These are phyloP conservation scores for Hozukius guyotensis DNA, from an alignment of 2,797 vertebrate species.

Conservation along the genomic window DNA sequence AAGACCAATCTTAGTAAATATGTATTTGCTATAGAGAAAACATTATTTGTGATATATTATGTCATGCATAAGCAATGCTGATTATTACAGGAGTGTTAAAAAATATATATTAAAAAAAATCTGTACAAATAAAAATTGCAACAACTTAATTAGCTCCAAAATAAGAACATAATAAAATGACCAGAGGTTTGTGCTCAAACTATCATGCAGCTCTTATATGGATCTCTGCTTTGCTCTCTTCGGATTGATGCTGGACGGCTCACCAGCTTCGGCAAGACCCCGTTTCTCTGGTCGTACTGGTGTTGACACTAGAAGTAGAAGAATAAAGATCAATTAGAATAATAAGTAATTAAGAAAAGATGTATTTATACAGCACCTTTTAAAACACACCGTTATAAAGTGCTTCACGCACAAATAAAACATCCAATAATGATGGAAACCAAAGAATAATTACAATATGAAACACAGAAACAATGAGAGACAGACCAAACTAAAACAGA, in stretches of 20 bases:
- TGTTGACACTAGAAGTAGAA: slow-evolving; percentile 40
- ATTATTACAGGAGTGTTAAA: neutral
- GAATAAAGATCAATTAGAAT: neutral
- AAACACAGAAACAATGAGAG: too few relatives aligned
- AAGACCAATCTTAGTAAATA: neutral
- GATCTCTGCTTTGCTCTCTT: slow-evolving; percentile 39
- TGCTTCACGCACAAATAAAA: too few relatives aligned
- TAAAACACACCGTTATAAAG: too few relatives aligned
- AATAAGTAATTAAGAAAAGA: too few relatives aligned
- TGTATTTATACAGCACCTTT: too few relatives aligned
- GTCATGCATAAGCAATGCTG: neutral
- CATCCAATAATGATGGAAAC: too few relatives aligned
- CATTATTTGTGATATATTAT: neutral
- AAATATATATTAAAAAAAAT: neutral
- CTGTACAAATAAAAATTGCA: neutral
- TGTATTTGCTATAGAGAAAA: neutral
- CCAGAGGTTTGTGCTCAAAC: accelerated
- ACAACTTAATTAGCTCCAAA: neutral
- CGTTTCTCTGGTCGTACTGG: slow-evolving; percentile 50
- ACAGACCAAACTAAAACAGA: too few relatives aligned
- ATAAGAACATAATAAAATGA: neutral
- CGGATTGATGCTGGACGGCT: neutral
- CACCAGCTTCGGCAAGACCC: neutral
- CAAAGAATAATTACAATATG: too few relatives aligned
- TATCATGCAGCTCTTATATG: neutral